phyloP scores from a whole-genome alignment of 1,140 invertebrate species.

The Drosophila sturtevanti region DNA sequence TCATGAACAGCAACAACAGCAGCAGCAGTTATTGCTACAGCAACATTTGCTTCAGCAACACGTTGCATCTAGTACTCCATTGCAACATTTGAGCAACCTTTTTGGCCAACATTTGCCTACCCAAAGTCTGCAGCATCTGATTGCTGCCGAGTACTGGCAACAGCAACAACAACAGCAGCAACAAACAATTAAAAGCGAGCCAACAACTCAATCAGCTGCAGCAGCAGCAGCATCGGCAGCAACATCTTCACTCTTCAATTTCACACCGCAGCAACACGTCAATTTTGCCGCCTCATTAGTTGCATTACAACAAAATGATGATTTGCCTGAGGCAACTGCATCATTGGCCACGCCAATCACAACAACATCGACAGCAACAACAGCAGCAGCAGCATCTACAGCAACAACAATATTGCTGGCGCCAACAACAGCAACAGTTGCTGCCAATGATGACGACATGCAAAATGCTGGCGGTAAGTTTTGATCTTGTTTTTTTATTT shows the following conservation, averaged over 20 bases:
- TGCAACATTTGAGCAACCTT: constrained; percentile 75
- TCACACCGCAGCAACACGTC: constrained; percentile 74
- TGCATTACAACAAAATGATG: constrained; percentile 76
- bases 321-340: constrained; percentile 52
- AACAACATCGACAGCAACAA: constrained; percentile 16
- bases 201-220: constrained; percentile 75
- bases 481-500: constrained; percentile 36
- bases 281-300: constrained; percentile 80
- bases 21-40: constrained; percentile 56
- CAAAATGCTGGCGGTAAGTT: constrained; percentile 73
- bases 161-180: constrained; percentile 54
- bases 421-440: constrained; percentile 43
- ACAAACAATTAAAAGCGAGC: constrained; percentile 71
- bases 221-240: constrained; percentile 25
- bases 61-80: constrained; percentile 60
- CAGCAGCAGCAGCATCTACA: constrained; percentile 28
- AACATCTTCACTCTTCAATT: constrained; percentile 59
- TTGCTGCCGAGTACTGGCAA: constrained; percentile 72
- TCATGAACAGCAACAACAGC: constrained; percentile 58
- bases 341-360: constrained; percentile 37
- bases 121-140: constrained; percentile 69
- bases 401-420: constrained; percentile 30
- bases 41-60: constrained; percentile 73
- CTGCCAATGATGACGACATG: constrained; percentile 41
- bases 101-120: constrained; percentile 78